Evolutionary conservation across 1,140 invertebrate genomes (phyloP), one percentile per base, ranked within the genome.

Genomic region (Meloidogyne chitwoodi): DNA sequence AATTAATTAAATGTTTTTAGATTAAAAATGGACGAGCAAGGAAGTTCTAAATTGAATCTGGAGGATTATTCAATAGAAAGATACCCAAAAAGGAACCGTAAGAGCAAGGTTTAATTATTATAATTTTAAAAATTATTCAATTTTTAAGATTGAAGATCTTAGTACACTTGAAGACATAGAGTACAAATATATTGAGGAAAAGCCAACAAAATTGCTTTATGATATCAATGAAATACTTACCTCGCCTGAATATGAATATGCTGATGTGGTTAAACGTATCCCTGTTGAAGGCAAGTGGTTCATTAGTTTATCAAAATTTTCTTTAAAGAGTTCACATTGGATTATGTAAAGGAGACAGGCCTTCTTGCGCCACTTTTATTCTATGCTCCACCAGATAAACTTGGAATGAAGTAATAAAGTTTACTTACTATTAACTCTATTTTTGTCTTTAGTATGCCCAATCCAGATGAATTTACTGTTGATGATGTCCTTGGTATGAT

Each of bases 391-490:
- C 77, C 77, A 0, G 64, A 77, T 8, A 16, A 78, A 44, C 24
- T 77, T 19, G 74, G 75, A 31, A 77, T 77, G 77, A 77, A 38
- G 77, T 77, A 68, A 34, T 27, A 24, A 38, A 29, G 27, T 27
- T 6, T 8, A n/a, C 0, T 19, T 69, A 16, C 16, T 0, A 24
- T 0, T 24, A 77, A 41, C 10, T 77, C 19, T 14, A 34, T 12
- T 48, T 34, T 29, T 1, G 0, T 31, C 31, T 75, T 22, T 38
- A 77, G 74, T 26, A 66, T 77, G 41, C 77, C 75, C 0, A 26
- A 76, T 31, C 61, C 75, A 4, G 31, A 56, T 8, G n/a, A 34
- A 4, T 77, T 77, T 16, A 76, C 44, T n/a, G 75, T 77, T 34
- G 75, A 70, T 22, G 75, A 77, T 48, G 75, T 77, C 0, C 70